These are phyloP conservation scores for Autographa gamma DNA, from an alignment of 2,888 invertebrate species.

Conservation along the genomic window DNA sequence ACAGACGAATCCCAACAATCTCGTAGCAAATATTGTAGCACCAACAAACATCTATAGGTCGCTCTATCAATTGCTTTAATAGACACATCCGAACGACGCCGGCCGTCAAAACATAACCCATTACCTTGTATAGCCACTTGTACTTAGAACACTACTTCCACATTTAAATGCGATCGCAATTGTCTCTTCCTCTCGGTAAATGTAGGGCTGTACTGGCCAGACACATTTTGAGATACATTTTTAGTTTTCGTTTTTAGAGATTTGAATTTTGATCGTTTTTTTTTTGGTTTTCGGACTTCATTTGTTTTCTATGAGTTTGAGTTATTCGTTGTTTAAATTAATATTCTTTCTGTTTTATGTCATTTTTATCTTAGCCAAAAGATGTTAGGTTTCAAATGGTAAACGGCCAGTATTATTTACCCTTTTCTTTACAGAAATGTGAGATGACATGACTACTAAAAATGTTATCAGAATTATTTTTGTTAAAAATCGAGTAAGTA, in stretches of 20 bases:
- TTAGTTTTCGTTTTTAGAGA: not conserved
- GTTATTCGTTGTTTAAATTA: too few relatives aligned
- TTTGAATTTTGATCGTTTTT: not conserved
- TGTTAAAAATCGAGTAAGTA: too few relatives aligned
- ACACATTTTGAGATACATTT: not conserved
- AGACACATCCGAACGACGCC: constrained; percentile 78
- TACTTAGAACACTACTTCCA: constrained; percentile 78
- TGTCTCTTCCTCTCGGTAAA: constrained; percentile 80
- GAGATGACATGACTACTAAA: too few relatives aligned
- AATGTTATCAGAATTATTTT: not conserved
- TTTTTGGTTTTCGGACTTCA: not conserved
- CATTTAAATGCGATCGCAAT: constrained; percentile 75
- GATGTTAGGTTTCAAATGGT: too few relatives aligned
- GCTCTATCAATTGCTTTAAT: constrained; percentile 74
- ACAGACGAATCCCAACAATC: not conserved
- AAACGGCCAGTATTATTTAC: too few relatives aligned
- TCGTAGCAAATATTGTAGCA: constrained; percentile 49
- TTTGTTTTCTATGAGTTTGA: not conserved
- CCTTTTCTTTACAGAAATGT: too few relatives aligned
- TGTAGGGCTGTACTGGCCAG: constrained; percentile 27
- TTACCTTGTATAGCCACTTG: constrained; percentile 70
- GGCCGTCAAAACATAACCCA: constrained; percentile 82
- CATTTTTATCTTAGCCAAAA: too few relatives aligned
- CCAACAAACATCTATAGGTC: constrained; percentile 38
- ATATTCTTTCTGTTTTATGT: too few relatives aligned